Evolutionary conservation across 1,140 invertebrate genomes (phyloP).

Genomic region (Lineus longissimus): DNA sequence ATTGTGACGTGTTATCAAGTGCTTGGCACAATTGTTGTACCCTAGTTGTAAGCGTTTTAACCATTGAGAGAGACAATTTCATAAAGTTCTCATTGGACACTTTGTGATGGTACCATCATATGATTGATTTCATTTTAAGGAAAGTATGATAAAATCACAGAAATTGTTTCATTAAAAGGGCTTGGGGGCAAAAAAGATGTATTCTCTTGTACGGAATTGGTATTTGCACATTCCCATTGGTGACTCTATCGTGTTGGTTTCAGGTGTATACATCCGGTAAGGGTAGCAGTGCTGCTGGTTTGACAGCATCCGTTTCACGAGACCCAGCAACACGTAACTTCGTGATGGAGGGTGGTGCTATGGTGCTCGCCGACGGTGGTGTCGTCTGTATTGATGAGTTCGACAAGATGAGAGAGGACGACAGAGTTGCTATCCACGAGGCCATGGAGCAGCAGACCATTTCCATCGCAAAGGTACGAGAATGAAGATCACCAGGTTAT

Average conservation of each 20-base stretch:
- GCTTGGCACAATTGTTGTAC: neutral
- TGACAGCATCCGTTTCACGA: constrained; percentile 94
- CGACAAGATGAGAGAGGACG: constrained; percentile 99
- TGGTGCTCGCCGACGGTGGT: constrained; percentile 98
- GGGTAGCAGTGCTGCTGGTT: constrained; percentile 96
- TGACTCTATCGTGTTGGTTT: neutral
- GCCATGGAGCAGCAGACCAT: constrained; percentile 99
- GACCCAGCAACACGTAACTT: constrained; percentile 95
- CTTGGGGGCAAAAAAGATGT: too few species aligned
- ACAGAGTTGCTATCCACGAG: constrained; percentile 98
- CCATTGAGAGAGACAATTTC: neutral
- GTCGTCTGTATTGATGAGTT: constrained; percentile 99
- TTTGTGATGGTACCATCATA: too few species aligned
- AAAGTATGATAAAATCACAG: too few species aligned
- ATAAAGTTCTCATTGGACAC: too few species aligned
- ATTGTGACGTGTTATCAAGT: too few species aligned
- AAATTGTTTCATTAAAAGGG: too few species aligned
- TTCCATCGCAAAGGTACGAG: constrained; percentile 89
- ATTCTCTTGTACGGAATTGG: neutral
- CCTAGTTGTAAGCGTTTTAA: neutral
- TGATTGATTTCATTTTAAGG: too few species aligned
- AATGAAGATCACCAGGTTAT: neutral
- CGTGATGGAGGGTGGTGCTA: constrained; percentile 98
- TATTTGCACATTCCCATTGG: neutral
- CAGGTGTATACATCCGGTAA: constrained; percentile 95